These are phyloP conservation scores for Temnothorax ravouxi DNA, from an alignment of 2,888 invertebrate genomes.

Conservation along the genomic window DNA sequence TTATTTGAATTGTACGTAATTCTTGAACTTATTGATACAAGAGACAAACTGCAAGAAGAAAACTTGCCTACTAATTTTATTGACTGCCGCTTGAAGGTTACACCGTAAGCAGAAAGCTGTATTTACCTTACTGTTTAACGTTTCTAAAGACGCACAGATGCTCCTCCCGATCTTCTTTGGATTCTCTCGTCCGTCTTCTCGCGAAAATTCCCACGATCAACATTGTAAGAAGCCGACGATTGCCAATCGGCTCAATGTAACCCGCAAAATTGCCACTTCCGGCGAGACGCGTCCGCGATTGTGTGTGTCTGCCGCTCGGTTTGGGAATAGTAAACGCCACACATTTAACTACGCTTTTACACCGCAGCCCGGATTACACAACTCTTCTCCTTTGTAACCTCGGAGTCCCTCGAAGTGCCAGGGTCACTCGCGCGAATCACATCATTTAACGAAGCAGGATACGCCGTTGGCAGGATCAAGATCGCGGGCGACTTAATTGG, in stretches of 20 bases:
- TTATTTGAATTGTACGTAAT: slow-evolving; percentile 1
- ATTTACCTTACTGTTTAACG: slow-evolving; percentile 31
- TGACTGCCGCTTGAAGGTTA: slow-evolving; percentile 7
- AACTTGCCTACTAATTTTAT: slow-evolving; percentile 20
- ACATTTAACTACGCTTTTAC: slow-evolving; percentile 46
- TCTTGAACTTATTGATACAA: slow-evolving; percentile 7
- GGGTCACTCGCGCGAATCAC: slow-evolving; percentile 77
- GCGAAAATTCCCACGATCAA: slow-evolving; percentile 46
- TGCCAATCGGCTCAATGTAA: slow-evolving; percentile 48
- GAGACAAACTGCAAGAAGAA: background rate
- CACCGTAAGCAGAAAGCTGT: slow-evolving; percentile 8
- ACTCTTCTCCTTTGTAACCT: slow-evolving; percentile 38
- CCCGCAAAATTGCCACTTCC: slow-evolving; percentile 65
- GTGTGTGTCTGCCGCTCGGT: slow-evolving; percentile 39
- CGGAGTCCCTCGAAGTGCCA: slow-evolving; percentile 52
- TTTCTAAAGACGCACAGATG: slow-evolving; percentile 43
- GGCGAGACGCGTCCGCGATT: slow-evolving; percentile 37
- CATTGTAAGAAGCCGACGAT: slow-evolving; percentile 43
- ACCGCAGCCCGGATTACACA: slow-evolving; percentile 38
- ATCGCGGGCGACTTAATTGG: slow-evolving; percentile 82
- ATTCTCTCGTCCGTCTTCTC: slow-evolving; percentile 4
- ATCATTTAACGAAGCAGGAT: slow-evolving; percentile 83
- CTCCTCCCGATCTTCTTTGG: slow-evolving; percentile 15
- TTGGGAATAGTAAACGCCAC: slow-evolving; percentile 61
- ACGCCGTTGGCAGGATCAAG: slow-evolving; percentile 78